Percentiles rank a stretch among this genome's conserved stretches.
Conservation (phyloP, 2,113 vertebrate genomes). For the Cottus gobio region DNA sequence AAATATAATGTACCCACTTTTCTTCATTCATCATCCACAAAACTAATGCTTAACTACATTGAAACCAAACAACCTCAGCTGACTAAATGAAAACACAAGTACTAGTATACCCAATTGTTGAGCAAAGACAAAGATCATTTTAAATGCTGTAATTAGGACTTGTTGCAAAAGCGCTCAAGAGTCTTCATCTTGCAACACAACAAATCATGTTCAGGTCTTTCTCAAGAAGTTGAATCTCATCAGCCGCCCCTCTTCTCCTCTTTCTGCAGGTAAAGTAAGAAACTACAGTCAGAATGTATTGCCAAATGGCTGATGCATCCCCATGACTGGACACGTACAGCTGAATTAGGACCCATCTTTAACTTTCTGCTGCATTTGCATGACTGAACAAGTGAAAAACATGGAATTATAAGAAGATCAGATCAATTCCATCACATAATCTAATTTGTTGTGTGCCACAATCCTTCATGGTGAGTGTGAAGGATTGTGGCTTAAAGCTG, state of each 20-base stretch:
- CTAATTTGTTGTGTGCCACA: conserved; percentile 18
- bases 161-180: conserved; percentile 26
- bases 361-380: neutral
- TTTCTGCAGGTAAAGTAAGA: neutral
- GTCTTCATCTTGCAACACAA: conserved; percentile 38
- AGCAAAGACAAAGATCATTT: neutral
- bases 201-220: conserved; percentile 27
- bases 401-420: neutral
- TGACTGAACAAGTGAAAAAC: neutral
- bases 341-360: neutral
- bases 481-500: conserved; percentile 16
- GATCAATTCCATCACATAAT: conserved; percentile 11
- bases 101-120: conserved; percentile 1
- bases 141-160: neutral
- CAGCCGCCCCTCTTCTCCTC: neutral
- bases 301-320: neutral
- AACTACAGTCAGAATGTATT: neutral
- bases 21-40: neutral
- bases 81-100: neutral
- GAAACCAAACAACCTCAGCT: neutral
- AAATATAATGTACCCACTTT: neutral
- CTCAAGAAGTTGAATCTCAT: conserved; percentile 21
- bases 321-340: neutral
- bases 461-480: neutral
- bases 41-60: neutral